Percentiles rank a stretch among this genome's conserved stretches.
Conservation (phyloP, 2,797 vertebrate species). For the Propithecus perrieri region DNA sequence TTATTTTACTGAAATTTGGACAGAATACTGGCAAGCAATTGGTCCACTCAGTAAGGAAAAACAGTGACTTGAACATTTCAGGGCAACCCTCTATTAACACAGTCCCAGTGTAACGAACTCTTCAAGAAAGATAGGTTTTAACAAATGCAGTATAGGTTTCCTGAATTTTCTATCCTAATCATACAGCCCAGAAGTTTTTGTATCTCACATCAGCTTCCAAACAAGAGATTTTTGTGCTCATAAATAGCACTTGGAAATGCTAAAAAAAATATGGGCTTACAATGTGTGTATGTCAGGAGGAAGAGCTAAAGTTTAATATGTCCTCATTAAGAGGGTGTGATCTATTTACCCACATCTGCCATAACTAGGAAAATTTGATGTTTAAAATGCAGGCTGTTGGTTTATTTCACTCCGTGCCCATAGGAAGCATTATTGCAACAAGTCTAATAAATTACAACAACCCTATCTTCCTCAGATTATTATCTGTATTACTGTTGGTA, state of each 20-base stretch:
- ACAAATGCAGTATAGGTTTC: neutral
- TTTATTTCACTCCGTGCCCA: constrained; percentile 18
- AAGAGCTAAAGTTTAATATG: constrained; percentile 44
- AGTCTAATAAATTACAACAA: constrained; percentile 23
- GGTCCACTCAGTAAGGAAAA: neutral
- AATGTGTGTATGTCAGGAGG: neutral
- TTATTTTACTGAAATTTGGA: neutral
- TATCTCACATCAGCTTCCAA: neutral
- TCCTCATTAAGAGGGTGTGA: constrained; percentile 14
- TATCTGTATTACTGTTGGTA: neutral
- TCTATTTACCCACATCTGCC: constrained; percentile 30
- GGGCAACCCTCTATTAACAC: neutral
- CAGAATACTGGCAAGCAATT: neutral
- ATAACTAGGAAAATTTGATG: neutral
- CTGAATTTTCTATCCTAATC: neutral
- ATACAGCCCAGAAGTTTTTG: neutral
- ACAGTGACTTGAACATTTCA: neutral
- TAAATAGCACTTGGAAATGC: neutral
- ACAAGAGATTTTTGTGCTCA: neutral
- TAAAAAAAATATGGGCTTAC: neutral
- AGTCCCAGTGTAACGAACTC: neutral
- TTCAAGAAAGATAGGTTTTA: neutral
- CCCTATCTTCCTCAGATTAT: neutral
- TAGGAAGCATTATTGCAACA: neutral
- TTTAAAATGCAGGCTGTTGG: constrained; percentile 18